Conservation (phyloP, 2,888 invertebrate species). For the Galeruca laticollis region DNA sequence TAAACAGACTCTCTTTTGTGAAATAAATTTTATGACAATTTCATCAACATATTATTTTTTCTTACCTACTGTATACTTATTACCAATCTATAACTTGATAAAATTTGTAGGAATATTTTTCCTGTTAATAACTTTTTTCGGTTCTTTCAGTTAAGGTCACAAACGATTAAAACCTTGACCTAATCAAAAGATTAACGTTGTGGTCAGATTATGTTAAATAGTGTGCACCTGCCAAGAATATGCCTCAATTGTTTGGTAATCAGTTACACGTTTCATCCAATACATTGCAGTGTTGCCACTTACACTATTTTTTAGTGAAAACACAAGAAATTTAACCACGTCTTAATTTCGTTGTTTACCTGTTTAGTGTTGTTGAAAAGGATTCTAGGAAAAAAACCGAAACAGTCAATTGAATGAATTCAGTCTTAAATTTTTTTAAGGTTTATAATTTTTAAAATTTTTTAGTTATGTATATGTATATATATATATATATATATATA, state of each 20-base stretch:
- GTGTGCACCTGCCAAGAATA: constrained; percentile 24
- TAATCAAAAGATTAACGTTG: constrained; percentile 4
- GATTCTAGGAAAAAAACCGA: no score
- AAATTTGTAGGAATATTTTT: neutral
- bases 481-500: no score
- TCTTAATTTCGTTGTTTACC: no score
- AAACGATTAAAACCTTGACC: constrained; percentile 17
- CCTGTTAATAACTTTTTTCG: neutral
- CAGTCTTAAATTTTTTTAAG: no score
- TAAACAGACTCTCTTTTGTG: no score
- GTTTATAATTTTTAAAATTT: no score
- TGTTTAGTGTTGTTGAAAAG: no score
- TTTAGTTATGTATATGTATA: no score
- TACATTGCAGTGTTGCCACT: neutral
- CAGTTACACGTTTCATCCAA: constrained; percentile 11
- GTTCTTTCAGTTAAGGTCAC: neutral
- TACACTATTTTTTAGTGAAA: neutral
- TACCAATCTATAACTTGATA: neutral
- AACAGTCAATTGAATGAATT: no score
- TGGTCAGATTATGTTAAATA: constrained; percentile 17
- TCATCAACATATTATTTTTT: neutral
- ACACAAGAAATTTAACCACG: neutral
- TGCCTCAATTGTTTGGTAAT: constrained; percentile 10
- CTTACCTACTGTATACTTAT: neutral
- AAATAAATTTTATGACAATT: neutral